A percentile compares a stretch with the other conserved stretches of the same genome.
Conservation (phyloP, 2,113 vertebrate genomes). For the Enhydra lutris region DNA sequence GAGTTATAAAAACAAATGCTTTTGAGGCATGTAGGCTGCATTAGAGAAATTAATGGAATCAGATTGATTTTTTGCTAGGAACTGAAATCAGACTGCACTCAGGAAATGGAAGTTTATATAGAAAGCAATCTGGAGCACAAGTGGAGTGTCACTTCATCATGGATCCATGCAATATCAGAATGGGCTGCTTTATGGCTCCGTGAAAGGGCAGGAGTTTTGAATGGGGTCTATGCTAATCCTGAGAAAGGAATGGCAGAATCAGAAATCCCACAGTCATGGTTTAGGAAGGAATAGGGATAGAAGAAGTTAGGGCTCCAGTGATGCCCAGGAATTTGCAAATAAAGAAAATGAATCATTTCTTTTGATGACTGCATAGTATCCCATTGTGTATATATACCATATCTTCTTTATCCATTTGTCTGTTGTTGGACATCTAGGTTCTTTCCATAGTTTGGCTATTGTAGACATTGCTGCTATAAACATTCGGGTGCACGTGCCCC, state of each 20-base stretch:
- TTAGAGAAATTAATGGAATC: neutral
- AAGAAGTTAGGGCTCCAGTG: neutral
- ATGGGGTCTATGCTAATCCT: neutral
- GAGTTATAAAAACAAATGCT: neutral
- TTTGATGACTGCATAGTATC: no score
- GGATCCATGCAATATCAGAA: no score
- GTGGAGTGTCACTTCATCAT: neutral
- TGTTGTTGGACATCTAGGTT: no score
- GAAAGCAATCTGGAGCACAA: neutral
- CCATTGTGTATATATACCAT: no score
- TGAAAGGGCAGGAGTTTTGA: neutral
- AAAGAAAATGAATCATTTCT: neutral
- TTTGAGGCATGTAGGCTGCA: neutral
- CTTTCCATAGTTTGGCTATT: no score
- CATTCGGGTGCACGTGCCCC: no score
- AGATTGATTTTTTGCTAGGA: neutral
- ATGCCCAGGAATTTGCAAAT: neutral
- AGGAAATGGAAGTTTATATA: neutral
- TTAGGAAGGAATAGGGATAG: neutral
- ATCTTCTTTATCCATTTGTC: no score
- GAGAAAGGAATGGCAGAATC: neutral
- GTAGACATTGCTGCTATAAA: no score
- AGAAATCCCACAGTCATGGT: neutral
- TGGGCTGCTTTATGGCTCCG: neutral
- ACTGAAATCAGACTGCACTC: neutral